phyloP scores from a whole-genome alignment of 2,888 invertebrate genomes.

The Corythucha ciliata region DNA sequence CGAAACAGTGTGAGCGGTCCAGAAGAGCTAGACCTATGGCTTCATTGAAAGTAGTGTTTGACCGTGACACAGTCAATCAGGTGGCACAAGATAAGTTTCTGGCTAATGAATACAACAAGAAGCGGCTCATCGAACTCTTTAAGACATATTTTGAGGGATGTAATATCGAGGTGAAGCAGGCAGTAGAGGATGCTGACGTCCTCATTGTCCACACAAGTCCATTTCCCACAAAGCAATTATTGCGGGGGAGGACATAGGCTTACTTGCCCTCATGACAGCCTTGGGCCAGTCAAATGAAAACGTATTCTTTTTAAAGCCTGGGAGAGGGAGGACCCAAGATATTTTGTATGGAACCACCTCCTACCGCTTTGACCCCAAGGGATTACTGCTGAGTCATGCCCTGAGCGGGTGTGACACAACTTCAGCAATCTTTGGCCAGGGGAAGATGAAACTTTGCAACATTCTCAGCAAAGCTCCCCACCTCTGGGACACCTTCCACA shows the following conservation, averaged over 20 bases:
- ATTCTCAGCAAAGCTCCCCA: neutral
- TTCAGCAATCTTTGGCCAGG: too few relatives aligned
- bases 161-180: neutral
- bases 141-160: too few relatives aligned
- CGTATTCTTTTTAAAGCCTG: neutral
- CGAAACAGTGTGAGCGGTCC: too few relatives aligned
- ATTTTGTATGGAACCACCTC: neutral
- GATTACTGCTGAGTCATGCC: too few relatives aligned
- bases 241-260: neutral
- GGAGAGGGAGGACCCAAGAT: neutral
- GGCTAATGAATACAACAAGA: neutral
- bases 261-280: slow-evolving; percentile 1
- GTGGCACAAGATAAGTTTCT: too few relatives aligned
- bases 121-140: too few relatives aligned
- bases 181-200: neutral
- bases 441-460: too few relatives aligned
- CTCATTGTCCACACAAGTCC: slow-evolving; percentile 3
- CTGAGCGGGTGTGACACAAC: too few relatives aligned
- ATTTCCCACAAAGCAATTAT: neutral
- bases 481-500: neutral
- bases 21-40: too few relatives aligned
- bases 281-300: neutral
- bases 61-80: neutral
- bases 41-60: too few relatives aligned
- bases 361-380: neutral